Base-by-base conservation (phyloP, 2,797 vertebrate genomes). In the Thalassophryne amazonica region DNA sequence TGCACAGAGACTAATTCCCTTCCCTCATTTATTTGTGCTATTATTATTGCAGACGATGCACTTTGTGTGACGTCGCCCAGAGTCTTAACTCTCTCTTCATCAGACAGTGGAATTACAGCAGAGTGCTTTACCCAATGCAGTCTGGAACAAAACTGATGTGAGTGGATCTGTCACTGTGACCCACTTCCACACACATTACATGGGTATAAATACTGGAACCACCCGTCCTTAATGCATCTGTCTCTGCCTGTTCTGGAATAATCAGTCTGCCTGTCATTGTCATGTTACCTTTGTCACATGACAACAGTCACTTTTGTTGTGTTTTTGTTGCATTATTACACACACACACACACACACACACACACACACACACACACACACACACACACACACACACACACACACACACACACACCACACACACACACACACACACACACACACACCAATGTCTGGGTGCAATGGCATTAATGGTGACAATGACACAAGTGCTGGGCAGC, bases 21-120 rank as follows among this genome's bases (percentile, higher is more conserved):
- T 59, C 66, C 60, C 78, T 87, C 75, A 86, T 86, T 86, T 80
- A 85, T 73, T 76, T 60, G 60, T 32, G 65, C 83, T 86, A 86
- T 87, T 81, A 82, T 85, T 87, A 69, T 76, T 81, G 73, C 73
- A 83, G 65, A 81, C 55, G 10, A 31, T 57, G 76, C 76, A 78
- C 62, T 71, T 70, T 70, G 69, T 7, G 17, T 43, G 70, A 62
- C 15, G 57, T 61, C 7, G 40, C 49, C 6, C 60, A 12, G 27
- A 65, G 66, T 59, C 48, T 74, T 63, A 68, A 77, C 69, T 45
- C 40, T 46, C 51, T 76, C 39, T 39, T 53, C 23, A 20, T 72
- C 59, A 40, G 55, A 69, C 27, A 36, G 62, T 67, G 58, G 57
- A 77, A 63, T 68, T 45, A 60, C 46, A 69, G 48, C 55, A 4